phyloP scores from a whole-genome alignment of 2,113 vertebrate genomes.

The Cyphomyrus discorhynchus region DNA sequence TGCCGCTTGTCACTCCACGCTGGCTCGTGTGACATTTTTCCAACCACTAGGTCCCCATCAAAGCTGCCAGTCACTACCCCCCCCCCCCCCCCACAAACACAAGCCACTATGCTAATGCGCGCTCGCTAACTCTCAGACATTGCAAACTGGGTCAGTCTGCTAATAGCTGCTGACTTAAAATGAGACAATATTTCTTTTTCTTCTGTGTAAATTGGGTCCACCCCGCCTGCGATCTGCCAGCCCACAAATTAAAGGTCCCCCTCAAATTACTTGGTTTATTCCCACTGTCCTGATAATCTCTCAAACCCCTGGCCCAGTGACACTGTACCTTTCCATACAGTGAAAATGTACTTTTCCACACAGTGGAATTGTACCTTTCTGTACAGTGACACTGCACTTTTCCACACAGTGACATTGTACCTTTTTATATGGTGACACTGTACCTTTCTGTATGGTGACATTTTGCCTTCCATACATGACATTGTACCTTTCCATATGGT shows the following conservation, averaged over 20 bases:
- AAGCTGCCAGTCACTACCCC: constrained; percentile 25
- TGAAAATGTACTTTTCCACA: not conserved
- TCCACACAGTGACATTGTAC: not conserved
- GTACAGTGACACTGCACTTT: not conserved
- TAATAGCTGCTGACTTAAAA: not conserved
- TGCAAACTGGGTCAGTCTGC: constrained; percentile 20
- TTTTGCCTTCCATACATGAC: not conserved
- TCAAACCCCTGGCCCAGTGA: not conserved
- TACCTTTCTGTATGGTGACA: not conserved
- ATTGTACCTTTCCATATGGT: not conserved
- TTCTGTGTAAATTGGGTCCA: not conserved
- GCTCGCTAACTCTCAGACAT: not conserved
- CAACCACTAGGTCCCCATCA: constrained; percentile 28
- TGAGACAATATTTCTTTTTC: not conserved
- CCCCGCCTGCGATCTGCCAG: not conserved
- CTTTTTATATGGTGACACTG: not conserved
- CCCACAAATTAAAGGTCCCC: not conserved
- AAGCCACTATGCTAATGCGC: not conserved
- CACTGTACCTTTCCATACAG: not conserved
- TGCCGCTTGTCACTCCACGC: constrained; percentile 29
- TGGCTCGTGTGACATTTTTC: constrained; percentile 34
- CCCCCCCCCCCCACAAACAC: not conserved
- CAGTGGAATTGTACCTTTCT: not conserved
- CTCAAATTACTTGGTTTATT: not conserved
- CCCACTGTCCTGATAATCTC: not conserved